Conservation (phyloP, 2,113 vertebrate genomes). For the Pituophis catenifer region DNA sequence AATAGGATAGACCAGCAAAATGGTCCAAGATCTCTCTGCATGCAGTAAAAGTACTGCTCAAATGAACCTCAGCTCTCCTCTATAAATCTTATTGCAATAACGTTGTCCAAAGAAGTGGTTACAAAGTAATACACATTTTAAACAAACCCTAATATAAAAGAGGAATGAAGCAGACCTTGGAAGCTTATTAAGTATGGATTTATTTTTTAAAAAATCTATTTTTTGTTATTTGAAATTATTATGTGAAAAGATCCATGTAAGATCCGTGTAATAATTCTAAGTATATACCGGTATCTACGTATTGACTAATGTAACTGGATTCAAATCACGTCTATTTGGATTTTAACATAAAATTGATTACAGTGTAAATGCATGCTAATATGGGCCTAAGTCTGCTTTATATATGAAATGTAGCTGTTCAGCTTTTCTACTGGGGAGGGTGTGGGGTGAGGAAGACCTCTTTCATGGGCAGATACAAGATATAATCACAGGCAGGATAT, state of each 20-base stretch:
- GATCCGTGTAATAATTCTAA: background rate
- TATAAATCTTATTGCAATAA: background rate
- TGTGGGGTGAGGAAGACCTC: background rate
- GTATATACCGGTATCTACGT: background rate
- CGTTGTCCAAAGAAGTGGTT: background rate
- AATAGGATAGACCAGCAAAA: background rate
- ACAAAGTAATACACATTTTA: background rate
- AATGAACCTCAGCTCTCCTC: background rate
- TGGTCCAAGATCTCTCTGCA: no score
- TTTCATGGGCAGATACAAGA: background rate
- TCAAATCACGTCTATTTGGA: background rate
- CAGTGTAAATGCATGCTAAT: background rate
- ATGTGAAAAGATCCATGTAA: background rate
- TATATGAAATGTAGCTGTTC: background rate
- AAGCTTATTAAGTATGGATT: background rate
- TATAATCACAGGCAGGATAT: background rate
- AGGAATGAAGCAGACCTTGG: background rate
- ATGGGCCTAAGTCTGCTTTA: background rate
- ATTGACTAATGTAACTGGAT: background rate
- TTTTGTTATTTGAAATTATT: background rate
- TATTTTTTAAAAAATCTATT: background rate
- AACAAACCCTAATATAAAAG: background rate
- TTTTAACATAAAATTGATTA: background rate
- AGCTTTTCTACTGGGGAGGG: background rate
- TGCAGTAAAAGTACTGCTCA: background rate